Evolutionary conservation across 2,888 invertebrate species (phyloP).

Genomic region (Parthenolecanium corni): DNA sequence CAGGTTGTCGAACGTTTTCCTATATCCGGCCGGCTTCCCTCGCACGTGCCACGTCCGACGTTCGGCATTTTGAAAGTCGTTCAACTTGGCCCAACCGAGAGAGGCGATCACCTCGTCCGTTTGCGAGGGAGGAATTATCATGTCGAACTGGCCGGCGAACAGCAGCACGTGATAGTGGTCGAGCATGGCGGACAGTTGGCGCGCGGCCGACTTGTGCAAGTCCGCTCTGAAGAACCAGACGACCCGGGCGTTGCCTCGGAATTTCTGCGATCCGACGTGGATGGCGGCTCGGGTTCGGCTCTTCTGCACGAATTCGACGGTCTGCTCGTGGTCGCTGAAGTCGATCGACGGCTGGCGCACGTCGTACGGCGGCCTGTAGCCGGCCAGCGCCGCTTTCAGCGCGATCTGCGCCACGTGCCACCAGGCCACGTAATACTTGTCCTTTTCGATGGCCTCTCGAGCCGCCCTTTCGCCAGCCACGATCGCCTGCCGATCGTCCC

Average conservation of each 20-base stretch:
- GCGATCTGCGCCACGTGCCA: constrained; percentile 43
- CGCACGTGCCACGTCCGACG: constrained; percentile 55
- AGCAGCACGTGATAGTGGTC: constrained; percentile 59
- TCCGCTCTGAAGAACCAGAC: constrained; percentile 60
- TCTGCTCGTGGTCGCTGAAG: constrained; percentile 52
- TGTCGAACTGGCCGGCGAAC: constrained; percentile 83
- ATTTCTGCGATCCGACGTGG: constrained; percentile 71
- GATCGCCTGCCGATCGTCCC: constrained; percentile 49
- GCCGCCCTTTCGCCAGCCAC: constrained; percentile 49
- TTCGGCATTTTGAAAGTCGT: constrained; percentile 52
- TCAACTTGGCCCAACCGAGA: constrained; percentile 54
- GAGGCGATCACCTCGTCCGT: constrained; percentile 65
- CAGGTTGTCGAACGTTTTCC: constrained; percentile 56
- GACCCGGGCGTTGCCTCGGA: constrained; percentile 50
- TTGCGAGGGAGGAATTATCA: constrained; percentile 77
- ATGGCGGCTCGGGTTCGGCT: constrained; percentile 43
- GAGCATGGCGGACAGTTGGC: constrained; percentile 56
- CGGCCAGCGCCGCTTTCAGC: neutral
- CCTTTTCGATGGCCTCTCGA: constrained; percentile 48
- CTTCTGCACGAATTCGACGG: constrained; percentile 33
- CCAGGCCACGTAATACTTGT: constrained; percentile 58
- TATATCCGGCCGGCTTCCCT: constrained; percentile 59
- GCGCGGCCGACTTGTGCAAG: constrained; percentile 67
- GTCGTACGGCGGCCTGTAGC: neutral
- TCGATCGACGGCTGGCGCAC: constrained; percentile 39